Conservation (phyloP, 2,797 vertebrate species). For the Phalanger gymnotis region DNA sequence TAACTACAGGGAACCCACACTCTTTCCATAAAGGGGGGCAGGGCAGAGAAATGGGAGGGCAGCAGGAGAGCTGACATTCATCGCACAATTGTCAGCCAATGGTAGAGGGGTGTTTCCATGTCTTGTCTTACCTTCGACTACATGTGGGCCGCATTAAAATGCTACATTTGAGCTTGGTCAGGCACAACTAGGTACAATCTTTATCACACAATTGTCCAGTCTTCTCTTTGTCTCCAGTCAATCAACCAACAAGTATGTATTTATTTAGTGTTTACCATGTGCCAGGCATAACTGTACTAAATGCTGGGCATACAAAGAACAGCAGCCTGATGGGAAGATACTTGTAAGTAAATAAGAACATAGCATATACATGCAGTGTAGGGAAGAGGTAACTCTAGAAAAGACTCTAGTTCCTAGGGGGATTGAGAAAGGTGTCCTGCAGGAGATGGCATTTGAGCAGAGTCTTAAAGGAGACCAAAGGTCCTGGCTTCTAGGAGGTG, state of each 20-base stretch:
- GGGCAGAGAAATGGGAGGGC: not conserved
- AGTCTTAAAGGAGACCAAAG: too few relatives aligned
- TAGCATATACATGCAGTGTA: not conserved
- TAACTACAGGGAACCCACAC: too few relatives aligned
- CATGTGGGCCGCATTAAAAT: not conserved
- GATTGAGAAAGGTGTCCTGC: not conserved
- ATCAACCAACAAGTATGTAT: not conserved
- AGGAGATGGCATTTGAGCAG: too few relatives aligned
- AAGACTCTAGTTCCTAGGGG: too few relatives aligned
- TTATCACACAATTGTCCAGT: not conserved
- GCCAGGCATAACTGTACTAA: too few relatives aligned
- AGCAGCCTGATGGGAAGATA: not conserved
- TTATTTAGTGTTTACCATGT: not conserved
- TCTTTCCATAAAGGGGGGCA: too few relatives aligned
- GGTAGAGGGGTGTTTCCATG: not conserved
- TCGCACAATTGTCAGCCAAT: not conserved
- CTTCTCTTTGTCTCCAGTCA: not conserved
- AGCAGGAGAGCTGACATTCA: not conserved
- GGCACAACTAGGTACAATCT: not conserved
- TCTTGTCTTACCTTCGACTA: not conserved
- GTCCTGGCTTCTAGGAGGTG: too few relatives aligned
- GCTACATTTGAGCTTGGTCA: not conserved
- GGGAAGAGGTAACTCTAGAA: not conserved
- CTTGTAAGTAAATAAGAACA: not conserved
- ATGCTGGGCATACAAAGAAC: not conserved